Base-by-base conservation (phyloP, 2,797 vertebrate genomes). In the Melanotaenia maccullochi region DNA sequence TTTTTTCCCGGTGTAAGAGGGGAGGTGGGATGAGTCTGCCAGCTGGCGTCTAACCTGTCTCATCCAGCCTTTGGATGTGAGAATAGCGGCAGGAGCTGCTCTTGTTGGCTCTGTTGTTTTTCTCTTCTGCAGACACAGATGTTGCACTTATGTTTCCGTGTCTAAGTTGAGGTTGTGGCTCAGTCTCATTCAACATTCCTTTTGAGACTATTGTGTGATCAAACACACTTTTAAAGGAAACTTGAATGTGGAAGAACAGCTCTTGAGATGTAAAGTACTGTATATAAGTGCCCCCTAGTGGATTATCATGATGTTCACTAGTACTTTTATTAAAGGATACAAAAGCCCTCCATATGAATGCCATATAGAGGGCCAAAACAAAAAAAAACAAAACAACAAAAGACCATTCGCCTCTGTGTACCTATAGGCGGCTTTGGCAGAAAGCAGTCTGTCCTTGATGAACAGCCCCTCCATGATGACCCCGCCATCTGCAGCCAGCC, bases 401-500 rank as follows among this genome's bases (percentile, higher is more conserved):
- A 73, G 30, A 62, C 38, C 6, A 2, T 32, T 16, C 0, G 0
- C 65, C 30, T 51, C 1, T 47, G 60, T 69, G 1, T 76, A 24
- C 60, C 4, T 83, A 54, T 83, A 97, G 97, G 97, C 97, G 4
- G 97, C 97, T 67, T 94, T 99, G 90, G 98, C 98, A 0, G 98
- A 99, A 93, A 98, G 97, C 94, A 98, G 96, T 89, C 95, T 99
- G 87, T 96, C 96, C 30, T 93, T 99, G 88, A 94, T 99, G 85
- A 98, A 96, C 94, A 98, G 95, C 92, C 95, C 97, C 49, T 88
- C 95, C 73, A 90, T 98, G 95, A 89, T 98, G 90, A 96, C 92
- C 92, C 95, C 96, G 63, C 92, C 92, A 2, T 95, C 97, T 85
- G 96, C 96, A 0, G 93, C 96, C 90, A 96, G 97, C 65, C 93